Evolutionary conservation across 2,797 vertebrate species (phyloP), one percentile per base, ranked within the genome.

Genomic region (Mus minutoides): DNA sequence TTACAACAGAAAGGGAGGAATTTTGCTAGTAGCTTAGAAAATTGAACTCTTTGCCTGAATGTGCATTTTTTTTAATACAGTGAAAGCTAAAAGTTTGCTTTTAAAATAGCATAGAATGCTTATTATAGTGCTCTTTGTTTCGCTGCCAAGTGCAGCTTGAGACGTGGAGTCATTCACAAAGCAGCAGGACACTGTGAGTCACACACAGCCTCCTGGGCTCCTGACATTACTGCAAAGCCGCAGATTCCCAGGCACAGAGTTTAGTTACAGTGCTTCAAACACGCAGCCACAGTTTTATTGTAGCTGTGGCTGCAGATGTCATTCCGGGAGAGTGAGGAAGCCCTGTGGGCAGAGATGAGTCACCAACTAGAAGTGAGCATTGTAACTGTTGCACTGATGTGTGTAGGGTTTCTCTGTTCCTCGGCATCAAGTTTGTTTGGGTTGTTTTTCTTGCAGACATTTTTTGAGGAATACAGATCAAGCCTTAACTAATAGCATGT

Each of bases 41-140:
- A 46, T 91, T 94, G 94, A 97, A 76, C 95, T 96, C 96, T 94
- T 97, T 96, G 95, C 97, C 94, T 98, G 94, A 95, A 90, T 71
- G 52, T 21, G 0, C 91, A 96, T 95, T 90, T 97, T 97, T 97
- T 97, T 94, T 93, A 80, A 69, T 94, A 96, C 91, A 97, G 97
- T 98, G 67, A 95, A 94, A 98, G 96, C 96, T 97, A 97, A 91
- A 96, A 96, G 91, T 97, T 98, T 98, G 97, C 97, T 94, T 86
- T 96, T 94, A 97, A 97, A 98, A 95, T 97, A 97, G 97, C 98
- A 95, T 97, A 97, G 97, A 96, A 96, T 98, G 97, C 98, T 97
- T 97, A 54, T 98, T 98, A 94, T 92, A 77, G 87, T 97, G 90
- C 90, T 96, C 98, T 98, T 98, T 98, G 97, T 98, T 98, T 98